Conservation (phyloP, 1,140 invertebrate genomes). For the Ctenoplectra terminalis region DNA sequence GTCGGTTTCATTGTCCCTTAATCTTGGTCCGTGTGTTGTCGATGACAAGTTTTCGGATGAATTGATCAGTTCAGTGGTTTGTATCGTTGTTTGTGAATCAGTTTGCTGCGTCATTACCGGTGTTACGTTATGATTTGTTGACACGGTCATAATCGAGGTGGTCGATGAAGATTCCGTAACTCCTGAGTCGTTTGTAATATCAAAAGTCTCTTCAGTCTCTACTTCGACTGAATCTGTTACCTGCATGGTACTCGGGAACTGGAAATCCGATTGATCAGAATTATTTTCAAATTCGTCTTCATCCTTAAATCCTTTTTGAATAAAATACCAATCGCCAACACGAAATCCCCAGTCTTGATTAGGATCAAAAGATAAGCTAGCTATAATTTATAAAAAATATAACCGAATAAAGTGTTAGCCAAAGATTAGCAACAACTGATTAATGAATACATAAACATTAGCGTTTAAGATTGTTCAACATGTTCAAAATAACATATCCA, state of each 20-base stretch:
- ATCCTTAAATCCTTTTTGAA: conserved; percentile 57
- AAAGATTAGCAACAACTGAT: not conserved
- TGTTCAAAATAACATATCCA: too few species aligned
- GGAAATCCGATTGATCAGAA: conserved; percentile 31
- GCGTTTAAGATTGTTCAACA: not conserved
- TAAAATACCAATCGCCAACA: conserved; percentile 75
- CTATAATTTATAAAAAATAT: conserved; percentile 50
- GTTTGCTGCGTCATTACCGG: not conserved
- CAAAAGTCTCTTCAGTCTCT: not conserved
- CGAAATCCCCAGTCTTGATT: conserved; percentile 74
- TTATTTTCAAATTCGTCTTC: not conserved
- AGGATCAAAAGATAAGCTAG: conserved; percentile 66
- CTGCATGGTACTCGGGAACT: not conserved
- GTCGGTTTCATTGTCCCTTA: conserved; percentile 42
- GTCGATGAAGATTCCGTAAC: not conserved
- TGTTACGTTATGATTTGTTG: not conserved
- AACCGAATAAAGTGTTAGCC: not conserved
- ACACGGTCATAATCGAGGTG: not conserved
- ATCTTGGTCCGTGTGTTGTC: not conserved
- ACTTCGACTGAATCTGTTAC: not conserved
- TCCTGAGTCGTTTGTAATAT: not conserved
- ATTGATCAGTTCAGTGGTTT: not conserved
- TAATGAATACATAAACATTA: not conserved
- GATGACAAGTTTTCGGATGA: not conserved
- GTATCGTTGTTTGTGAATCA: not conserved